Evolutionary conservation across 1,140 invertebrate genomes (phyloP), one percentile per base, ranked within the genome.

Genomic region (Drosophila truncata): DNA sequence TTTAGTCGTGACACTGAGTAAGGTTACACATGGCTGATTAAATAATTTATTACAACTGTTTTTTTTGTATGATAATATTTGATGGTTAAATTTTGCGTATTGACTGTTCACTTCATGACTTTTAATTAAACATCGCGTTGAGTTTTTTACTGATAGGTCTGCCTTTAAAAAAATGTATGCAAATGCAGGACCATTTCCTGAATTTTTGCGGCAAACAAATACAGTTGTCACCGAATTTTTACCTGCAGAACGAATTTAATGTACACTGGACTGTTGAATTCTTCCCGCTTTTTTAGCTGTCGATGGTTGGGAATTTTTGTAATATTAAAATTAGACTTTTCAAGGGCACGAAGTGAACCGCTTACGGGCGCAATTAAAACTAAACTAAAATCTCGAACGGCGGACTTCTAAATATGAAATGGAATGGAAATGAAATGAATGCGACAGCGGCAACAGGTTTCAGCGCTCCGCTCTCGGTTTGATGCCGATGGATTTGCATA

Each of bases 341-440:
- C 18, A 50, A 27, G 35, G 23, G 31, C 37, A 7, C 33, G 69
- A 59, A 58, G 47, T 55, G 77, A 78, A 72, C 63, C 77, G 83
- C 55, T 52, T 81, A 61, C 70, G 79, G 41, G 70, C 83, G 73
- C 84, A 78, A 80, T 88, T 75, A 84, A 84, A 88, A 88, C 85
- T 88, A 78, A 90, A 74, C 85, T 81, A 64, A 75, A 72, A 58
- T 63, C 85, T 65, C 58, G 60, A 66, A 35, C 50, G 50, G 57
- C 64, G 41, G 71, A 84, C 84, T 88, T 88, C 84, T 90, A 87
- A 88, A 87, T 88, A 87, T 88, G 71, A 87, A 87, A 63, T 83
- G 83, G 70, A 78, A 80, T 87, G 83, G 80, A 82, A 86, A 70
- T 70, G 46, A 87, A 78, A 37, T 71, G 63, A 78, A 82, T 82